Evolutionary conservation across 2,797 vertebrate species (phyloP), one percentile per base, ranked within the genome.

Genomic region (Meda fulgida): DNA sequence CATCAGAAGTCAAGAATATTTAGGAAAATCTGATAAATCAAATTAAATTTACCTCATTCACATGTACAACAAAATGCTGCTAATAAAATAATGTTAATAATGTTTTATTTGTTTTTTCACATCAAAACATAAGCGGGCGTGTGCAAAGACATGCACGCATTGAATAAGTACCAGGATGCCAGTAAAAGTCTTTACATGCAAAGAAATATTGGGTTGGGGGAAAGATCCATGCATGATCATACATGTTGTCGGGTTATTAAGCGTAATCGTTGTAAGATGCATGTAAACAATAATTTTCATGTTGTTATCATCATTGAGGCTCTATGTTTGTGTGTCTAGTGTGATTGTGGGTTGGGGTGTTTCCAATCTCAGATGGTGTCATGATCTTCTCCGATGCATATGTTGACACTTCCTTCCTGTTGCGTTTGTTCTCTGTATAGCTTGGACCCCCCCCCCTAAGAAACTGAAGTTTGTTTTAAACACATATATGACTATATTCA

Each of bases 341-440:
- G 31, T 16, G 34, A 43, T 31, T 53, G 9, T 34, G 31, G 10
- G 29, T 7, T 6, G 31, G 5, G 5, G 1, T 38, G 31, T 40
- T 34, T 55, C 5, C 29, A 36, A 8, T 75, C 72, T 73, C 72
- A 36, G 72, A 55, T 14, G 31, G 72, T 36, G 11, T 55, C 72
- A 77, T 58, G 34, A 53, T 77, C 51, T 70, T 38, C n/a, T 60
- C 46, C 19, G 31, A 53, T 34, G 31, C 18, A 40, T n/a, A 23
- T 81, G 36, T 46, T 31, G 67, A 53, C 19, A 46, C 48, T 55
- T 55, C 69, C 80, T 82, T 82, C 80, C 69, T 60, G 26, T 82
- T 60, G n/a, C 16, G 14, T 38, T 11, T 58, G 7, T 3, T 77
- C 51, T 76, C 43, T 21, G 4, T n/a, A 19, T n/a, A 53, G 31